Evolutionary conservation across 1,140 invertebrate species (phyloP), one percentile per base, ranked within the genome.

Genomic region (Drosophila truncata): DNA sequence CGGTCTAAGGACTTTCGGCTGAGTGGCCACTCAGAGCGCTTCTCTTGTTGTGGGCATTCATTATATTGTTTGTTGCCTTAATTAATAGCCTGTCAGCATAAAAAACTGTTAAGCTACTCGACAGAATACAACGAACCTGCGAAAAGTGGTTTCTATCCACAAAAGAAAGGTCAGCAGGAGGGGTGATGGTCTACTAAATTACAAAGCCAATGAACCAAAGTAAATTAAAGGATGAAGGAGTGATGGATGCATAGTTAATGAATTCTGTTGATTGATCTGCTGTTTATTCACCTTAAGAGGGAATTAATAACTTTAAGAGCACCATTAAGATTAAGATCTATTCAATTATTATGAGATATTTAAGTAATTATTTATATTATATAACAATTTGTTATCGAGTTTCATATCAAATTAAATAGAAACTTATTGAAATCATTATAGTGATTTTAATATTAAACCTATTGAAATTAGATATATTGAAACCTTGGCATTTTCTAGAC

Each of bases 41-140:
- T 20, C 66, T 47, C 44, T 58, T 71, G 71, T 33, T 64, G 76
- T 60, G 63, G 71, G 25, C 64, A 58, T 71, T 57, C 52, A 66
- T 84, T 85, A 84, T 85, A 69, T 79, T 79, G 63, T 86, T 72
- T 76, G 66, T 61, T 55, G 72, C 46, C 54, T 83, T 74, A 78
- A 88, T 87, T 83, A 84, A 88, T 83, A 70, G 79, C 33, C 33
- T 74, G 82, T 76, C 67, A 80, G 65, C 69, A 70, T 33, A 49
- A 73, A 78, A 87, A 69, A 46, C 55, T 54, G 27, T 29, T 33
- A 39, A 47, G 54, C 42, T 14, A 13, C 35, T 25, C 14, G 35
- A 49, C 10, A 16, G n/a, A 58, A 77, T 54, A 55, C 76, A 82
- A 76, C 80, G 66, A 87, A 77, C 83, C 37, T n/a, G 10, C 1